These are phyloP conservation scores for Esox niger DNA, from an alignment of 2,113 vertebrate genomes.

Conservation along the genomic window DNA sequence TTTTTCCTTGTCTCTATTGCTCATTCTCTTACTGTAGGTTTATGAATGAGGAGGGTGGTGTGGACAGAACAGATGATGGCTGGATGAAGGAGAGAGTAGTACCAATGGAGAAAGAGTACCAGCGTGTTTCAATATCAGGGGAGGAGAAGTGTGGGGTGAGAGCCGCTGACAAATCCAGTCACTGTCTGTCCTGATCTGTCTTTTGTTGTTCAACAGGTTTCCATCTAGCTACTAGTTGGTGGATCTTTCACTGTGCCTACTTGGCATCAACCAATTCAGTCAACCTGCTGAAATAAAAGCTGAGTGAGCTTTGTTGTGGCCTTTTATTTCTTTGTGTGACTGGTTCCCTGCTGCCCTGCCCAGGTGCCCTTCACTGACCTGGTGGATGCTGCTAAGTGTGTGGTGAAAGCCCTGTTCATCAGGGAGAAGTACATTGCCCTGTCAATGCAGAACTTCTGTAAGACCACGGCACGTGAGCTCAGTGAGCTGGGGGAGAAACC, in stretches of 20 bases:
- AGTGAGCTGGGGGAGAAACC: slow-evolving; percentile 83
- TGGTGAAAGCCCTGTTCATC: slow-evolving; percentile 90
- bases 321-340: background rate
- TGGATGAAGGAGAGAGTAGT: slow-evolving; percentile 70
- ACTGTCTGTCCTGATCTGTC: too few relatives aligned
- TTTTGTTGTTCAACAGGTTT: too few relatives aligned
- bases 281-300: too few relatives aligned
- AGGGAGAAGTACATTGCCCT: slow-evolving; percentile 91
- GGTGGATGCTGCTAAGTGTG: slow-evolving; percentile 91
- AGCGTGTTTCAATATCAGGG: slow-evolving; percentile 89
- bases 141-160: slow-evolving; percentile 93
- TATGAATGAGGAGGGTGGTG: slow-evolving; percentile 75
- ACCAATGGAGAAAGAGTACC: slow-evolving; percentile 83
- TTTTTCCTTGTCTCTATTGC: background rate
- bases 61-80: slow-evolving; percentile 74
- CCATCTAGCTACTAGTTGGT: too few relatives aligned
- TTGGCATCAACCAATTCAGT: too few relatives aligned
- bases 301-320: too few relatives aligned
- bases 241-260: too few relatives aligned
- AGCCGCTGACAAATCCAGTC: background rate
- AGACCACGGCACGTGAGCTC: slow-evolving; percentile 82
- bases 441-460: slow-evolving; percentile 86
- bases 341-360: slow-evolving; percentile 34
- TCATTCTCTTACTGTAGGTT: slow-evolving; percentile 55
- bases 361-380: slow-evolving; percentile 95